A percentile compares a stretch with the other conserved stretches of the same genome.
Evolutionary conservation across 2,113 vertebrate genomes (phyloP).

Genomic region (Pseudopodoces humilis): DNA sequence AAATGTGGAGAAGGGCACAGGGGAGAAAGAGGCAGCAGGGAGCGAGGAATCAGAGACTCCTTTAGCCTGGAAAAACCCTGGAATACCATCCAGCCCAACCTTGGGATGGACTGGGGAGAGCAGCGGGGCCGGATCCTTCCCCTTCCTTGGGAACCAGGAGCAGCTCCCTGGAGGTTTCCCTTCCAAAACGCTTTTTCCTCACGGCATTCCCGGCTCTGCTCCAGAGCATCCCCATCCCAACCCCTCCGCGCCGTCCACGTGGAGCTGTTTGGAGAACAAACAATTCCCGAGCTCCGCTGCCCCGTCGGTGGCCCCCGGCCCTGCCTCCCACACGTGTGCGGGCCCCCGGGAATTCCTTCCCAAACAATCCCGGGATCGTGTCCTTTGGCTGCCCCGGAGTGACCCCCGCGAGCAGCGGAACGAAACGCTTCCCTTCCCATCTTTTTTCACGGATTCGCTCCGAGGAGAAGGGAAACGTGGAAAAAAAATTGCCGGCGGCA

Average conservation of each 20-base stretch:
- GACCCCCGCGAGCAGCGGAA: background rate
- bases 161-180: background rate
- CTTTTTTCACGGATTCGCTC: background rate
- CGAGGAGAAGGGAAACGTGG: slow-evolving; percentile 15
- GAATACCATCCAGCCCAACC: background rate
- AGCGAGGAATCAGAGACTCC: background rate
- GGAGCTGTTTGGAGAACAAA: slow-evolving; percentile 55
- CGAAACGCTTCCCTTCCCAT: accelerated
- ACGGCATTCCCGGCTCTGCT: background rate
- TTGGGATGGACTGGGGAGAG: background rate
- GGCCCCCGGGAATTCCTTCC: slow-evolving; percentile 8
- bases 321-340: background rate
- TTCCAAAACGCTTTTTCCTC: background rate
- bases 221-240: background rate
- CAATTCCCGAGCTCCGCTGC: background rate
- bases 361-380: background rate
- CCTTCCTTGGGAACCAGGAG: background rate
- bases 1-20: background rate
- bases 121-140: background rate
- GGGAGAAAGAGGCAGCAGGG: background rate
- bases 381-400: slow-evolving; percentile 46
- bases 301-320: background rate
- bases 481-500: background rate
- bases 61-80: background rate
- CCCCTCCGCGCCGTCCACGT: slow-evolving; percentile 1